Evolutionary conservation across 2,888 invertebrate species (phyloP), one percentile per base, ranked within the genome.

Genomic region (Andrena chrysosceles): DNA sequence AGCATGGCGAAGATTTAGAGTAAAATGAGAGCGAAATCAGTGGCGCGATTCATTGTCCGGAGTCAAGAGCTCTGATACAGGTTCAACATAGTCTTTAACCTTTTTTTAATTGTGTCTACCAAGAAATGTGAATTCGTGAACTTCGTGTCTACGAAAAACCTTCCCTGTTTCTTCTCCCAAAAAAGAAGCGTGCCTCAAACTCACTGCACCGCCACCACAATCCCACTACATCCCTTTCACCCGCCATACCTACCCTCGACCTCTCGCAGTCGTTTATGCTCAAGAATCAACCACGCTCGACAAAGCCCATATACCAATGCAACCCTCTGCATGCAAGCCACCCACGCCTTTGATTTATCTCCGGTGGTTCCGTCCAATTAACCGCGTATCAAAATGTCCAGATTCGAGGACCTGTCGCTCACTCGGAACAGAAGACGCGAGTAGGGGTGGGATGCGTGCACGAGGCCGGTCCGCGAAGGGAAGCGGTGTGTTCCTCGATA

Each of bases 401-500:
- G 69, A 52, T 64, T 26, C 33, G 66, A 60, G 68, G 49, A 66
- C 68, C 62, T 42, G 78, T 78, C 81, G 26, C n/a, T 60, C 63
- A 26, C 5, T 2, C 2, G 76, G 16, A n/a, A 54, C 8, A 56
- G 49, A 26, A 20, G 70, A 68, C 26, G 52, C 35, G 7, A 62
- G 20, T 13, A 23, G 31, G 26, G 8, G n/a, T 42, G 26, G n/a
- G 42, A 59, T 76, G 66, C 73, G 78, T 29, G 84, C 75, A 68
- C 56, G 75, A 70, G 82, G 64, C 75, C 81, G 77, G 67, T 62
- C 71, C 72, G 78, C 79, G 71, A 75, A 85, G 80, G 80, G 71
- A 81, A 76, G 76, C 74, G 84, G 79, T 84, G 79, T 78, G 79
- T 86, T 83, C 86, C 71, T 77, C 74, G 72, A 84, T 83, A 88